Percentiles rank a stretch among this genome's conserved stretches.
Evolutionary conservation across 2,888 invertebrate species (phyloP).

Genomic region (Ferrisia virgata): DNA sequence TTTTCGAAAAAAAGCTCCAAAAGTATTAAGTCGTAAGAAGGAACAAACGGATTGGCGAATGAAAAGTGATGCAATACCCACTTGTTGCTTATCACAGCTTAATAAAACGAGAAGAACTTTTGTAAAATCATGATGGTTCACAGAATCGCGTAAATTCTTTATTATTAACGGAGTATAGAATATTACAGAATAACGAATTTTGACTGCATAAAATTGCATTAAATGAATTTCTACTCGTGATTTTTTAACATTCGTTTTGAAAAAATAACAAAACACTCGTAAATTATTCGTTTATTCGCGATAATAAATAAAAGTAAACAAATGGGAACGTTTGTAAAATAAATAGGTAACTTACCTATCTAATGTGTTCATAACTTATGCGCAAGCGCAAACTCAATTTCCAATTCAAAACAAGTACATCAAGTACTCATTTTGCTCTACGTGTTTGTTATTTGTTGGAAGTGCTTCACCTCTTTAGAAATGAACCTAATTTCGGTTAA

Average conservation of each 20-base stretch:
- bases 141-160: background rate
- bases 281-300: background rate
- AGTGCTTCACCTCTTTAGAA: background rate
- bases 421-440: background rate
- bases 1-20: background rate
- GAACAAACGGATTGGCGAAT: no score
- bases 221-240: background rate
- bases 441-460: slow-evolving; percentile 28
- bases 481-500: background rate
- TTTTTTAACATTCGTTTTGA: background rate
- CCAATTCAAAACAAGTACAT: background rate
- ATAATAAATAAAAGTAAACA: background rate
- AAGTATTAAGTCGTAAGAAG: no score
- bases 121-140: background rate
- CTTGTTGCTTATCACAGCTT: background rate
- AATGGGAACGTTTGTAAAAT: background rate
- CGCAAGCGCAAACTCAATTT: background rate
- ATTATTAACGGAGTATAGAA: no score
- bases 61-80: background rate
- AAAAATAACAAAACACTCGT: background rate
- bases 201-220: background rate
- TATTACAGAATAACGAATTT: no score
- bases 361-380: background rate
- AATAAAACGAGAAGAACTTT: background rate
- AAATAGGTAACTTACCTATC: background rate